Conservation (phyloP, 2,888 invertebrate species). For the Encarsia formosa region DNA sequence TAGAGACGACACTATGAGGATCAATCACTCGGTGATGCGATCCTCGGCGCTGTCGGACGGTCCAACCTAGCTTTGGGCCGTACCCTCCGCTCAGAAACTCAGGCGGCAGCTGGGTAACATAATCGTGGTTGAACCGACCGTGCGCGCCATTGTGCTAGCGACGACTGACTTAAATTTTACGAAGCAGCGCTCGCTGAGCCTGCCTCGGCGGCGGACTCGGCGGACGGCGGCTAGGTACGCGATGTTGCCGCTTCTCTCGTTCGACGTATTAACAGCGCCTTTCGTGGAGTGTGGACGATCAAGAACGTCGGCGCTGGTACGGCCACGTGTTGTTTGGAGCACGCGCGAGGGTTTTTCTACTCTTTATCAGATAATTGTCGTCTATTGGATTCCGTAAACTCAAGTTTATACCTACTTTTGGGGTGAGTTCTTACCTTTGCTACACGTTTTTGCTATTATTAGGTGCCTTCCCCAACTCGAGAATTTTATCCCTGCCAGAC, state of each 20-base stretch:
- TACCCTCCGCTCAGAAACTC: conserved; percentile 49
- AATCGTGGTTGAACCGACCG: conserved; percentile 29
- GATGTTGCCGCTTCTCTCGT: conserved; percentile 7
- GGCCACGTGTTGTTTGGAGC: not conserved
- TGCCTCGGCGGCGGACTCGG: not conserved
- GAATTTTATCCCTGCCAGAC: too few relatives aligned
- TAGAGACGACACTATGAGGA: too few relatives aligned
- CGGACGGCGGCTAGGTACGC: not conserved
- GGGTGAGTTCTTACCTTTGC: too few relatives aligned
- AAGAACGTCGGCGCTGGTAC: not conserved
- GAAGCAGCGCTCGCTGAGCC: not conserved
- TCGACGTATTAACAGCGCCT: not conserved
- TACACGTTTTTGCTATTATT: too few relatives aligned
- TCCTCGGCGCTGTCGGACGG: conserved; percentile 43
- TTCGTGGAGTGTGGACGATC: not conserved
- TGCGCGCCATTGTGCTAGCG: conserved; percentile 48
- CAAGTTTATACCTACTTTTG: not conserved
- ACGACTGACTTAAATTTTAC: conserved; percentile 42
- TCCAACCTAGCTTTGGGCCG: conserved; percentile 44
- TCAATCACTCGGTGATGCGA: conserved; percentile 33
- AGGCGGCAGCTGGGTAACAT: conserved; percentile 39
- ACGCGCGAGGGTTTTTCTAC: not conserved
- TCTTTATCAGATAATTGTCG: not conserved
- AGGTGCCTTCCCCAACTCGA: too few relatives aligned
- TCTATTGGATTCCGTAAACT: not conserved